Conservation (phyloP, 2,888 invertebrate genomes). For the Aporophyla lueneburgensis region DNA sequence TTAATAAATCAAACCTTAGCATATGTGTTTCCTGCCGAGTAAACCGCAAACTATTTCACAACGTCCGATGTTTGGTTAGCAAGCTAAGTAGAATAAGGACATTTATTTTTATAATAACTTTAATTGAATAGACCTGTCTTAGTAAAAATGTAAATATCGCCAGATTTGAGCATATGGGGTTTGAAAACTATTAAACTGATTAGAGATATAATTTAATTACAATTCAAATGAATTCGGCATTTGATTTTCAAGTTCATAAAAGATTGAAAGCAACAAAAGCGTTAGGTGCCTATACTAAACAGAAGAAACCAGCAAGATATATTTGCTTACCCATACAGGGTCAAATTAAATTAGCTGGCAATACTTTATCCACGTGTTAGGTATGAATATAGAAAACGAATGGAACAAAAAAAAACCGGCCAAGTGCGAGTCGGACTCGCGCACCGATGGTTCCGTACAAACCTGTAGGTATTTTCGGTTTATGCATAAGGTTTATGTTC, state of each 20-base stretch:
- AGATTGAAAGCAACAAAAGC: not conserved
- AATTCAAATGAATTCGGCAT: not conserved
- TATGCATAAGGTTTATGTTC: too few relatives aligned
- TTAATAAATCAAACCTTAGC: slow-evolving; percentile 16
- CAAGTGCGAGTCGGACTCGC: too few relatives aligned
- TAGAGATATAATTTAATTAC: not conserved
- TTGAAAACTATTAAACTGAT: not conserved
- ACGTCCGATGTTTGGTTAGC: slow-evolving; percentile 10
- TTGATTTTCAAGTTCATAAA: not conserved
- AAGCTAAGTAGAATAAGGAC: slow-evolving; percentile 13
- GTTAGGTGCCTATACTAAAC: not conserved
- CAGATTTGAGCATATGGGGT: not conserved
- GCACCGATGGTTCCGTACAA: too few relatives aligned
- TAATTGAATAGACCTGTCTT: not conserved
- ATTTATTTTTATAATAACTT: slow-evolving; percentile 4
- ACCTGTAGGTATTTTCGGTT: too few relatives aligned
- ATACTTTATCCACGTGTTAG: too few relatives aligned
- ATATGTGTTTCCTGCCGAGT: slow-evolving; percentile 3
- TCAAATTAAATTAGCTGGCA: too few relatives aligned
- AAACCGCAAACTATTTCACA: slow-evolving; percentile 44
- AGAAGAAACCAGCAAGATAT: not conserved
- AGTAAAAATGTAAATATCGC: not conserved
- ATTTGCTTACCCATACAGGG: not conserved
- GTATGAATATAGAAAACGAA: too few relatives aligned
- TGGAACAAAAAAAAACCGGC: too few relatives aligned